Evolutionary conservation across 2,888 invertebrate genomes (phyloP).

Genomic region (Rhaphigaster nebulosa): DNA sequence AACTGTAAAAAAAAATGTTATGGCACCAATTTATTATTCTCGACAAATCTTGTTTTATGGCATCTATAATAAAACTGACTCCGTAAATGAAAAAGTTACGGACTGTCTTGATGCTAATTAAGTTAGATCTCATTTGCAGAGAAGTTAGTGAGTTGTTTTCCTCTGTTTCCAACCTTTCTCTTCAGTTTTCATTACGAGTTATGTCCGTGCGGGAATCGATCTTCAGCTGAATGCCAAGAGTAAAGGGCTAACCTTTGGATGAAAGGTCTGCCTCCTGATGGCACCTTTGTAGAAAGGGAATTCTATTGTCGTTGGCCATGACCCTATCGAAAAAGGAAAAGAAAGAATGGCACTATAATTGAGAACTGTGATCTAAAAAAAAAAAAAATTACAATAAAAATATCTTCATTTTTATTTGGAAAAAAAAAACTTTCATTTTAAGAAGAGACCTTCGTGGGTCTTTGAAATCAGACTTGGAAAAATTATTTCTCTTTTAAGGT

Average conservation of each 20-base stretch:
- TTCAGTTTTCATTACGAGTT: neutral
- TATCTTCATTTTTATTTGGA: neutral
- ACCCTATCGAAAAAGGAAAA: neutral
- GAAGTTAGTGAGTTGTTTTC: neutral
- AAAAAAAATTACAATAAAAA: neutral
- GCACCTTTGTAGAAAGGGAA: neutral
- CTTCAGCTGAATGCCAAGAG: neutral
- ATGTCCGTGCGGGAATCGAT: neutral
- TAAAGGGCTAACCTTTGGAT: conserved; percentile 6
- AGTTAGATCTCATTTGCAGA: neutral
- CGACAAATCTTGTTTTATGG: neutral
- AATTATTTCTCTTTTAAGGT: neutral
- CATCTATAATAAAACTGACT: neutral
- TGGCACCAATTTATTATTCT: neutral
- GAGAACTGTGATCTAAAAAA: neutral
- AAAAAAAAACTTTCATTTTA: neutral
- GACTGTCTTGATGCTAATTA: neutral
- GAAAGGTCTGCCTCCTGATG: neutral
- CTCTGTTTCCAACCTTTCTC: neutral
- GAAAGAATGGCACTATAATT: neutral
- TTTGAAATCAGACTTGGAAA: neutral
- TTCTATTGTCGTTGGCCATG: neutral
- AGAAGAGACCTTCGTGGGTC: neutral
- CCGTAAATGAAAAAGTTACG: neutral
- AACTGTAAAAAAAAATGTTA: too few species aligned